Evolutionary conservation across 2,888 invertebrate species (phyloP), one percentile per base, ranked within the genome.

Genomic region (Megamerina dolium): DNA sequence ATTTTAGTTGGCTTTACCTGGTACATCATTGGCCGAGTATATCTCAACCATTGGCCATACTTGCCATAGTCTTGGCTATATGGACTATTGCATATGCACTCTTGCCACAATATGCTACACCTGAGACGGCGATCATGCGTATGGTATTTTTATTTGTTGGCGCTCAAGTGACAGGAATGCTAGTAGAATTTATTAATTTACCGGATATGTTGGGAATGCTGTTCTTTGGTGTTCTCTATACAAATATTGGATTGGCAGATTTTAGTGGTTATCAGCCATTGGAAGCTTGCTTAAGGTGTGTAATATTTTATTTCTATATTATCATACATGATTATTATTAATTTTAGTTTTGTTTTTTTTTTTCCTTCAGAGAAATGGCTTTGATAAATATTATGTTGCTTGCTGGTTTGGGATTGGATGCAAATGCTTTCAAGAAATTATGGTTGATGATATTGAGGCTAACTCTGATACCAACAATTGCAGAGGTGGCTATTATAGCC

Each of bases 131-230:
- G 31, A 63, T 70, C 21, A 70, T 72, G 70, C 63, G 71, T 14
- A 62, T 72, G 41, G 58, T 60, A 36, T 61, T 68, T 39, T 53
- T 72, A 3, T 70, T 72, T 52, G 60, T 68, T 41, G 70, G 72
- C 2, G 72, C 72, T 6, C 66, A 72, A 45, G 47, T 64, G 18
- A 48, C 58, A 9, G 72, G 72, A 1, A 56, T 66, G n/a, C 41
- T 70, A 46, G 65, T 66, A 26, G 59, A 63, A 33, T 61, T 66
- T 6, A 38, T 65, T 3, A 56, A 58, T 26, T 41, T 72, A 50
- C 72, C 81, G 1, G 80, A 81, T 5, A 74, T 81, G 61, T 70
- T 81, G 44, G 81, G 81, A 12, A 81, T 81, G 81, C 63, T 81
- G 2, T 64, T 80, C 34, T 76, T 78, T 39, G 80, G 81, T 10